Base-by-base conservation (phyloP, 2,888 invertebrate species). In the Pherbina coryleti region DNA sequence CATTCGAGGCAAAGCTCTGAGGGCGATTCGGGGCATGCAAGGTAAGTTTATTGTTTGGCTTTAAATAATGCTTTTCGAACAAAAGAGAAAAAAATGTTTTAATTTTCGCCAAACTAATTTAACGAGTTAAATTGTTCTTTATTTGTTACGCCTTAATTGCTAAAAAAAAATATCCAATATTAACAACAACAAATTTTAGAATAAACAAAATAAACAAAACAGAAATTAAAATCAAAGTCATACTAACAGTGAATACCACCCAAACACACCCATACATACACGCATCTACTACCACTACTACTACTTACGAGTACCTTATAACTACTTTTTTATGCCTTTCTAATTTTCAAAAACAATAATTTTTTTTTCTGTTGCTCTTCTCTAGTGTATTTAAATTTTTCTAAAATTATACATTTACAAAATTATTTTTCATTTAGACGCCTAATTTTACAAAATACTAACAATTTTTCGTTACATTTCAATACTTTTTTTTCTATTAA, bases 1-100 rank as follows among this genome's bases (percentile, higher is more conserved):
- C 95, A 96, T 91, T 96, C 96, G 89, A 92, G 97, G 82, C 97
- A 97, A 90, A 96, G 96, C 90, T 95, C 96, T 82, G 93, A 93
- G 88, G 96, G 96, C 28, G 93, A 93, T 89, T 94, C 94, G 81
- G 94, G 94, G 80, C 95, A 95, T 89, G 93, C 94, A 88, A 93
- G 95, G 95, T 95, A 90, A 91, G 91, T 85, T 17, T 71, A 76
- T 79, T 82, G 79, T 67, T 67, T 62, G 44, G n/a, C 62, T 49
- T 49, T 49, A 73, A 69, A 75, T 62, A 79, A 76, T 75, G 44
- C n/a, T 55, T 55, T 55, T 22, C 19, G 11, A 44, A 67, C 19
- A 49, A 67, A 19, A 28, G 19, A 17, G 49, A n/a, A 49, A 69
- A 49, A 25, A 17, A 55, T 49, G 19, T 69, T 69, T 69, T 69